Base-by-base conservation (phyloP, 2,797 vertebrate genomes). In the Thalassophryne amazonica region DNA sequence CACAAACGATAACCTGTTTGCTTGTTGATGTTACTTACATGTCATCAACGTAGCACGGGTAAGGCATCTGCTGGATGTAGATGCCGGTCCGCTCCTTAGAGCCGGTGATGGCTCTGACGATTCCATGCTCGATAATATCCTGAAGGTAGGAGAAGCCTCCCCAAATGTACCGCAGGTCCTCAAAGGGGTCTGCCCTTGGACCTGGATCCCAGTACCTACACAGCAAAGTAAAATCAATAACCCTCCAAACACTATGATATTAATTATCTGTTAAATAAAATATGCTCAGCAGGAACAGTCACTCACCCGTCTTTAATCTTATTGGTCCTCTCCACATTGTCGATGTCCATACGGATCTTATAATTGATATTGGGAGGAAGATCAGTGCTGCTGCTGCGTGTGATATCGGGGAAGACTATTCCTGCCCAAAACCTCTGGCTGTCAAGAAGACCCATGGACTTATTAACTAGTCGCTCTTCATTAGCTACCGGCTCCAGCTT, bases 261-360 rank as follows among this genome's bases (percentile, higher is more conserved):
- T 2, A 27, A 34, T 13, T 14, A 10, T 17, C 30, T 4, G 28
- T 7, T 0, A 5, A 49, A 30, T 5, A 13, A 11, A 0, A 14
- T 1, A 16, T 16, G 9, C 8, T 6, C 27, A 5, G 2, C 35
- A n/a, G 6, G 13, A 1, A 3, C 4, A 0, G 11, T 3, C n/a
- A 27, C 92, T 84, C 80, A 99, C 97, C 89, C 92, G 0, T 99
- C 97, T 78, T 95, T 99, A 60, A 98, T 98, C 83, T 99, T 99
- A 75, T 99, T 99, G 0, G 97, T 99, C 63, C 97, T 92, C 78
- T 99, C 96, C 58, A 99, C 97, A 0, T 95, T 99, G 77, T 99
- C 97, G 0, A 99, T 99, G 76, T 99, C 97, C 97, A 99, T 99
- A 46, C 97, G 93, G 60, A 99, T 98, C 86, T 98, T 99, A 74